Percentiles rank a stretch among this genome's conserved stretches.
Evolutionary conservation across 2,113 vertebrate genomes (phyloP).

Genomic region (Lampris megalopsis): DNA sequence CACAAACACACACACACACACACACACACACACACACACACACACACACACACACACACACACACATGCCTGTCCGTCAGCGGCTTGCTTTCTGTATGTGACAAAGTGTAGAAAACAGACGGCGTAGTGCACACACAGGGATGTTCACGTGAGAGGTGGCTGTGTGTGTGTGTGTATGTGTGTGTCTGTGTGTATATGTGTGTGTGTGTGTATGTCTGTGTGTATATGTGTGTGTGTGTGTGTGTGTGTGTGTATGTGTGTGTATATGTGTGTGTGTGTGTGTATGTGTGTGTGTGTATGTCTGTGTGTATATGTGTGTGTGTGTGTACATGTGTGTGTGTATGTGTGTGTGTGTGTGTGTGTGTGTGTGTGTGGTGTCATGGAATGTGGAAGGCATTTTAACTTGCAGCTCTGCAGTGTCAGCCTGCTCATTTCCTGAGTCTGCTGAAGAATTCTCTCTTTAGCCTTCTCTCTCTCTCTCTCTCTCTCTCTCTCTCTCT

Average conservation of each 20-base stretch:
- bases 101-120: constrained; percentile 22
- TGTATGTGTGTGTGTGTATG: no score
- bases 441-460: constrained; percentile 18
- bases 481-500: no score
- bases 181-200: no score
- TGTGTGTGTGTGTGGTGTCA: neutral
- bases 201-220: no score
- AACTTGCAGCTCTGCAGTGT: constrained; percentile 51
- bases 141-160: no score
- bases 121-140: neutral
- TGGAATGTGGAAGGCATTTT: constrained; percentile 63
- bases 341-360: constrained; percentile 3
- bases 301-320: no score
- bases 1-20: neutral
- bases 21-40: neutral
- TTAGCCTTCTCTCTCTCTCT: no score
- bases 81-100: constrained; percentile 12
- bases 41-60: neutral
- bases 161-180: no score
- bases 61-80: constrained; percentile 25
- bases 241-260: no score
- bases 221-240: no score
- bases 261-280: no score
- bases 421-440: constrained; percentile 59
- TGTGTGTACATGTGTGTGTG: neutral